These are phyloP conservation scores for Euplexia lucipara DNA, from an alignment of 2,888 invertebrate species.

Conservation along the genomic window DNA sequence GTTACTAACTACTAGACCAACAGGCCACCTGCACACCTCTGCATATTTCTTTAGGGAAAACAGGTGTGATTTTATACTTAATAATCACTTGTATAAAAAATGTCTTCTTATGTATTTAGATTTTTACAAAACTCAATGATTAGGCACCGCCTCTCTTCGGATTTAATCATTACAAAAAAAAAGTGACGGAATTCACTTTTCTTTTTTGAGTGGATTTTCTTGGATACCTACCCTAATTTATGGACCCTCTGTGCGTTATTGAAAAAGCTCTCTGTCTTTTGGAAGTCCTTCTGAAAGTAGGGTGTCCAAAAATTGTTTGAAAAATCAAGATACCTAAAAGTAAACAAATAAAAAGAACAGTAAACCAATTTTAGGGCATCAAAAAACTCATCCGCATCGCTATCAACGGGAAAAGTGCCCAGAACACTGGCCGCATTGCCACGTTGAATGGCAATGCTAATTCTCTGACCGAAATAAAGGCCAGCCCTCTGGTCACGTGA, in stretches of 20 bases:
- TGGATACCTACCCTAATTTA: conserved; percentile 77
- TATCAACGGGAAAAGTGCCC: too few relatives aligned
- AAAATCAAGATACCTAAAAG: neutral
- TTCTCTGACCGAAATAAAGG: too few relatives aligned
- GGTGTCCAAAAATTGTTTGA: conserved; percentile 34
- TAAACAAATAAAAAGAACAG: too few relatives aligned
- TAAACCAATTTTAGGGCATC: too few relatives aligned
- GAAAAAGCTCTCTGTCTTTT: conserved; percentile 70
- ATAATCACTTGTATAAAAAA: conserved; percentile 38
- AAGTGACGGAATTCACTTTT: conserved; percentile 77
- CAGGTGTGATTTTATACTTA: too few relatives aligned
- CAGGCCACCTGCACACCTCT: too few relatives aligned
- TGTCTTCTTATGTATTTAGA: conserved; percentile 43
- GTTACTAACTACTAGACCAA: too few relatives aligned
- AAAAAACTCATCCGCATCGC: too few relatives aligned
- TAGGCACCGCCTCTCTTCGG: conserved; percentile 41
- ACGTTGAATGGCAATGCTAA: too few relatives aligned
- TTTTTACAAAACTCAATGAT: conserved; percentile 44
- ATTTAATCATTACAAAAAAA: conserved; percentile 70
- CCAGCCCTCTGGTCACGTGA: too few relatives aligned
- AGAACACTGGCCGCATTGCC: too few relatives aligned
- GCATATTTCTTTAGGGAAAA: too few relatives aligned
- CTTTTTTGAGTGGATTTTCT: conserved; percentile 73
- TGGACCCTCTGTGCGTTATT: conserved; percentile 80
- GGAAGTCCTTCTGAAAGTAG: conserved; percentile 55